These are phyloP conservation scores for Cantharis flavilabris DNA, from an alignment of 2,888 invertebrate genomes.

Conservation along the genomic window DNA sequence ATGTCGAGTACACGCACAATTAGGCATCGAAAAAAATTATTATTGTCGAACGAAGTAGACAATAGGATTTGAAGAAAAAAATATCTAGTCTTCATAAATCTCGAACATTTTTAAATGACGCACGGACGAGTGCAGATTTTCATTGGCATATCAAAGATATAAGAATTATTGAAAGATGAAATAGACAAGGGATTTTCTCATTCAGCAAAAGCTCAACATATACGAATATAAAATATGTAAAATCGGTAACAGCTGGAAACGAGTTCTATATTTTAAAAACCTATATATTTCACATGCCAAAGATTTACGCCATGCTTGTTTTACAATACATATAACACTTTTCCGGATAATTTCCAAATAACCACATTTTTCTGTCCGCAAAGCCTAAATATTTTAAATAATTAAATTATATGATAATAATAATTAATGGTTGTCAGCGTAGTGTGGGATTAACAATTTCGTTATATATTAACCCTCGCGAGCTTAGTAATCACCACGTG, in stretches of 20 bases:
- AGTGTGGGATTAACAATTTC: not conserved
- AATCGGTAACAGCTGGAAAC: slow-evolving; percentile 15
- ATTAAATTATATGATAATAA: not conserved
- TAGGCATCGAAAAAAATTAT: slow-evolving; percentile 23
- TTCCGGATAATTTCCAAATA: not conserved
- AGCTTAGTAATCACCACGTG: not conserved
- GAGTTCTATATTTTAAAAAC: slow-evolving; percentile 6
- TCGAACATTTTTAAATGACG: slow-evolving; percentile 16
- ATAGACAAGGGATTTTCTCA: slow-evolving; percentile 23
- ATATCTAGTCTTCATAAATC: slow-evolving; percentile 19
- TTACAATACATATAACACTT: not conserved
- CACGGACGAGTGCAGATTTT: slow-evolving; percentile 15
- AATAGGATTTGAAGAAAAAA: slow-evolving; percentile 14
- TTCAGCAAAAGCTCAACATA: slow-evolving; percentile 16
- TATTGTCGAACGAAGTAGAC: slow-evolving; percentile 13
- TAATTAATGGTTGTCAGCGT: not conserved
- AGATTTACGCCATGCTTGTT: slow-evolving; percentile 2
- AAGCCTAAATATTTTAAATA: not conserved
- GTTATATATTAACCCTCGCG: not conserved
- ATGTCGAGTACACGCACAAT: slow-evolving; percentile 20
- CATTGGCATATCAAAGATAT: slow-evolving; percentile 11
- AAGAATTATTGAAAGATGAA: slow-evolving; percentile 17
- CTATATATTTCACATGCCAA: slow-evolving; percentile 3
- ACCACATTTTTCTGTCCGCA: not conserved
- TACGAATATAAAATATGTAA: slow-evolving; percentile 11